Percentiles rank a stretch among this genome's conserved stretches.
Conservation (phyloP, 2,797 vertebrate species). For the Gadopsis bispinosus region DNA sequence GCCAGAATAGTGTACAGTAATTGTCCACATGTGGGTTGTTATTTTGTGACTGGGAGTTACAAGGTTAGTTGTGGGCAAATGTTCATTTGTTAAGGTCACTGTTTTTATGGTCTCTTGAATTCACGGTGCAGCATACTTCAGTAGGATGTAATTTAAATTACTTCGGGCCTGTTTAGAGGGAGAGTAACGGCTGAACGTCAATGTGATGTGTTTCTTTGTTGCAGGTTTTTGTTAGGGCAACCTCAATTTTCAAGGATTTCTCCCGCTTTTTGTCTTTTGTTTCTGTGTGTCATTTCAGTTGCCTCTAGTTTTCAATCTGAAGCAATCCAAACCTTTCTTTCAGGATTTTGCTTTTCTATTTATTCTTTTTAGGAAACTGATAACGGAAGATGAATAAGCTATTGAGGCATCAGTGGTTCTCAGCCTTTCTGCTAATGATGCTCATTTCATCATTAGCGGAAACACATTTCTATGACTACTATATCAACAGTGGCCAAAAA, state of each 20-base stretch:
- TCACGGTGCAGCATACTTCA: constrained; percentile 51
- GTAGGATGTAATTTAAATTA: constrained; percentile 52
- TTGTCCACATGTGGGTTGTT: constrained; percentile 40
- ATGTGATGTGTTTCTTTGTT: constrained; percentile 37
- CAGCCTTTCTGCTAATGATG: constrained; percentile 24
- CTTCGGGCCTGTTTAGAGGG: constrained; percentile 36
- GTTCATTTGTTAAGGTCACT: constrained; percentile 55
- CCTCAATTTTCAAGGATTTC: constrained; percentile 46
- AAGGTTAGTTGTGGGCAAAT: constrained; percentile 61
- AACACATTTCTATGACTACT: constrained; percentile 18
- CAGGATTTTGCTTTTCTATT: constrained; percentile 29
- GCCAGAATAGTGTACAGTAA: constrained; percentile 34
- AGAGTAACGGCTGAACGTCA: constrained; percentile 48
- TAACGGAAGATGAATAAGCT: constrained; percentile 21
- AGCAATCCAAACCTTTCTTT: constrained; percentile 22
- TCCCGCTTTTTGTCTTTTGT: constrained; percentile 19
- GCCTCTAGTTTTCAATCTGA: constrained; percentile 27
- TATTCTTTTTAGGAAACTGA: constrained; percentile 26
- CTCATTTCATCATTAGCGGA: constrained; percentile 21
- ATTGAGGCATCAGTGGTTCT: constrained; percentile 14
- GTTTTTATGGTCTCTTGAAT: constrained; percentile 49
- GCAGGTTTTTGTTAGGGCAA: constrained; percentile 40
- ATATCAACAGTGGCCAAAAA: constrained; percentile 12
- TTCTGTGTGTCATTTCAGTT: constrained; percentile 43
- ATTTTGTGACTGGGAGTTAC: constrained; percentile 53